phyloP scores from a whole-genome alignment of 2,888 invertebrate genomes.

The Oscheius sp. region DNA sequence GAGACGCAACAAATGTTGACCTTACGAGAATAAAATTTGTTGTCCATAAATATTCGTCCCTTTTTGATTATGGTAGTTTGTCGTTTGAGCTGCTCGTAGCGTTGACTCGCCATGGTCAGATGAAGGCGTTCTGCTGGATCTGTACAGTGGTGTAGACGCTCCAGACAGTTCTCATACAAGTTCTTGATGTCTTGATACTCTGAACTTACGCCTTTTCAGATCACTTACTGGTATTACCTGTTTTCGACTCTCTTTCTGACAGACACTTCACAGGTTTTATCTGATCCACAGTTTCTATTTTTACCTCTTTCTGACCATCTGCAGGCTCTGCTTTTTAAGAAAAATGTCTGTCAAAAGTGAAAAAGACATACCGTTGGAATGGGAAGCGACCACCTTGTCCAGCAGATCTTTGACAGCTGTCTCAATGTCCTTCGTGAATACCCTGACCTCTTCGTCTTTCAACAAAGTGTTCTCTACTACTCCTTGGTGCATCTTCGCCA shows the following conservation, averaged over 20 bases:
- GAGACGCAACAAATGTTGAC: neutral
- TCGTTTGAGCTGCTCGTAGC: conserved; percentile 14
- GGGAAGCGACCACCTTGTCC: neutral
- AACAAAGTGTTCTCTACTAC: neutral
- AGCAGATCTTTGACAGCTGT: neutral
- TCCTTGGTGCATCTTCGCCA: conserved; percentile 14
- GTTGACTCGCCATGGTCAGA: conserved; percentile 15
- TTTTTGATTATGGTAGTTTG: neutral
- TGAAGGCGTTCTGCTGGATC: neutral
- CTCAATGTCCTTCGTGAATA: neutral
- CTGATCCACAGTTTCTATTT: neutral
- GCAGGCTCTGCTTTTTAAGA: neutral
- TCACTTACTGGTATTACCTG: neutral
- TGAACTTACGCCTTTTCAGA: neutral
- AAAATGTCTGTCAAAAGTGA: neutral
- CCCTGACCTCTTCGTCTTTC: neutral
- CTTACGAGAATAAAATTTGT: neutral
- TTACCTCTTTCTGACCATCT: neutral
- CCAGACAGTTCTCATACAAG: conserved; percentile 12
- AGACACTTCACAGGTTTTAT: too few relatives aligned
- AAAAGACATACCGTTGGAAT: neutral
- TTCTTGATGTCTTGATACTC: neutral
- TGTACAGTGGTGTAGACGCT: neutral
- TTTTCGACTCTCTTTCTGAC: neutral
- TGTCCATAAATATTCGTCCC: neutral